phyloP scores from a whole-genome alignment of 2,888 invertebrate genomes.

The Phania funesta region DNA sequence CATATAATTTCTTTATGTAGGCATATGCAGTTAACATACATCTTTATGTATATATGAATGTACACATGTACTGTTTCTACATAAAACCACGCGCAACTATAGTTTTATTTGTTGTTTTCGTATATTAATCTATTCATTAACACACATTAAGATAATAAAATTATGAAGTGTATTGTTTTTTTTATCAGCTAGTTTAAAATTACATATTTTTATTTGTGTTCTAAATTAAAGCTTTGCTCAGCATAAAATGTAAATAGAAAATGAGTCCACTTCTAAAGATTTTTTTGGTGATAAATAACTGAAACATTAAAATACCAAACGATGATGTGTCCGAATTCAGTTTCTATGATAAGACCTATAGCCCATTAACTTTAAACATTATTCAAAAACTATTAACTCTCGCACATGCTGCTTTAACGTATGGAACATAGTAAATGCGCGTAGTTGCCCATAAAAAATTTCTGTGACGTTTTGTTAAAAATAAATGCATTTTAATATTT shows the following conservation, averaged over 20 bases:
- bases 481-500: slow-evolving; percentile 42
- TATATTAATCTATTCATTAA: too few species aligned
- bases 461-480: slow-evolving; percentile 21
- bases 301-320: slow-evolving; percentile 7
- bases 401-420: slow-evolving; percentile 33
- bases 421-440: slow-evolving; percentile 10
- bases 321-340: slow-evolving; percentile 55
- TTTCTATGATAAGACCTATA: slow-evolving; percentile 37
- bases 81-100: too few species aligned
- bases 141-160: too few species aligned
- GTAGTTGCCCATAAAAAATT: not conserved
- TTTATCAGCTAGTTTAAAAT: not conserved
- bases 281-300: slow-evolving; percentile 15
- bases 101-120: too few species aligned
- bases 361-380: slow-evolving; percentile 1
- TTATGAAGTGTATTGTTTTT: not conserved
- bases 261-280: slow-evolving; percentile 19
- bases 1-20: too few species aligned
- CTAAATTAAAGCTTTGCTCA: slow-evolving; percentile 58
- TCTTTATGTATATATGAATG: too few species aligned
- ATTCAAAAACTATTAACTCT: slow-evolving; percentile 36
- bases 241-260: slow-evolving; percentile 38
- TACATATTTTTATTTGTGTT: slow-evolving; percentile 5
- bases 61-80: too few species aligned
- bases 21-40: too few species aligned